Conservation (phyloP, 1,140 invertebrate species). For the Andrena cerasifolii region DNA sequence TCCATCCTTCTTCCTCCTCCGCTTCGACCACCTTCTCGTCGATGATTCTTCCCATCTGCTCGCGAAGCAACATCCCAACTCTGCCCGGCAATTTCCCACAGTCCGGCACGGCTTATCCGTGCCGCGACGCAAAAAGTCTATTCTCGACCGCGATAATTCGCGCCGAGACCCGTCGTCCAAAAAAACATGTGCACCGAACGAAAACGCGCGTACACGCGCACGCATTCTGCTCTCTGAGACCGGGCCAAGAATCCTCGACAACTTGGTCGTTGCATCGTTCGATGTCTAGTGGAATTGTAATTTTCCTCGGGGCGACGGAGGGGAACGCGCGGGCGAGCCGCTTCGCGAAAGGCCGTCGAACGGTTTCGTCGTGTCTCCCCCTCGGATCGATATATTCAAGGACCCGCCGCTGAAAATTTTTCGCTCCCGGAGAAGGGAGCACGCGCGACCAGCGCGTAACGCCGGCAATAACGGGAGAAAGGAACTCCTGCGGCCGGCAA, state of each 20-base stretch:
- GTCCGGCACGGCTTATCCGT: conserved; percentile 1
- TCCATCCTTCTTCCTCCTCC: conserved; percentile 15
- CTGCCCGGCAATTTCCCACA: conserved; percentile 48
- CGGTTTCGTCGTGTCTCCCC: not conserved
- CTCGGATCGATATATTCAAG: conserved; percentile 27
- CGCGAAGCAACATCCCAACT: conserved; percentile 34
- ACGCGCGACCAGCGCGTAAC: not conserved
- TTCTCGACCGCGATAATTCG: not conserved
- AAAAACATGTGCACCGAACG: no score
- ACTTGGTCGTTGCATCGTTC: no score
- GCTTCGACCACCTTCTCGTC: conserved; percentile 41
- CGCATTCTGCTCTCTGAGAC: no score
- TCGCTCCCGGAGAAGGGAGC: not conserved
- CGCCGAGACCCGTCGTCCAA: not conserved
- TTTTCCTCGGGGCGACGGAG: no score
- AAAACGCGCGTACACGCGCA: no score
- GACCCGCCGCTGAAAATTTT: not conserved
- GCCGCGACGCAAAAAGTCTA: not conserved
- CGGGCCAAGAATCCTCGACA: no score
- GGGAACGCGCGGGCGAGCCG: no score
- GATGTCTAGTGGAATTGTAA: no score
- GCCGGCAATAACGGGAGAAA: not conserved
- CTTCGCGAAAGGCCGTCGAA: conserved; percentile 7
- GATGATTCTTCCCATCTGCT: conserved; percentile 57
- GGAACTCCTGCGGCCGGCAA: no score